Percentiles rank a stretch among this genome's conserved stretches.
Conservation (phyloP, 2,113 vertebrate genomes). For the Pterophyllum scalare region DNA sequence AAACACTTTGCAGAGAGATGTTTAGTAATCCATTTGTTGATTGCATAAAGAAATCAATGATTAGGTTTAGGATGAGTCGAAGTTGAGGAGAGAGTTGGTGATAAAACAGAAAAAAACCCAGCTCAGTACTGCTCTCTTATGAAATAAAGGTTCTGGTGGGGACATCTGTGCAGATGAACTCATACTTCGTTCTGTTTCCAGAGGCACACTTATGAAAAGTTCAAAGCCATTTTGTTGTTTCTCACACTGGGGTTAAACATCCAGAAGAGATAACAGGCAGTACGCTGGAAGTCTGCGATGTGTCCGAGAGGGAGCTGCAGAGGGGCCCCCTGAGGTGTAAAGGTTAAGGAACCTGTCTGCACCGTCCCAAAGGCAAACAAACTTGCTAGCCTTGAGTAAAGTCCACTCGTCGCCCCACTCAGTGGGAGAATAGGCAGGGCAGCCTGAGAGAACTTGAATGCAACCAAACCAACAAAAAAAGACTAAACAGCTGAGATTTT, state of each 20-base stretch:
- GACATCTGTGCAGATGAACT: neutral
- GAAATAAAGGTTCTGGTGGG: neutral
- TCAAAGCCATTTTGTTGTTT: neutral
- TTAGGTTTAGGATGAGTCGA: conserved; percentile 42
- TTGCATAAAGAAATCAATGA: conserved; percentile 73
- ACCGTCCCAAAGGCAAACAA: conserved; percentile 76
- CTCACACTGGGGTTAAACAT: neutral
- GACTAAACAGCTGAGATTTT: conserved; percentile 1
- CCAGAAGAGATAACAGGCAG: neutral
- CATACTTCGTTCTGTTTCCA: neutral
- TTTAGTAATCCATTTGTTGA: conserved; percentile 6
- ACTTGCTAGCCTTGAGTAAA: conserved; percentile 79
- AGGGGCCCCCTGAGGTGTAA: conserved; percentile 48
- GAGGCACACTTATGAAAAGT: neutral
- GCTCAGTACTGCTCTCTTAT: neutral
- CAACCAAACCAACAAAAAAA: neutral
- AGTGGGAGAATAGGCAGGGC: conserved; percentile 10
- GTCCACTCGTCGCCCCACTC: conserved; percentile 68
- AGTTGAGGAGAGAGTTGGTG: conserved; percentile 26
- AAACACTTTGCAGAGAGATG: neutral
- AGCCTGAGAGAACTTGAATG: neutral
- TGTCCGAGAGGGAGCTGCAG: neutral
- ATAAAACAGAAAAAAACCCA: conserved; percentile 33
- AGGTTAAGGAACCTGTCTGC: conserved; percentile 69
- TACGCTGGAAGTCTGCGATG: neutral